Evolutionary conservation across 2,888 invertebrate species (phyloP), one percentile per base, ranked within the genome.

Genomic region (Meloe dianella): DNA sequence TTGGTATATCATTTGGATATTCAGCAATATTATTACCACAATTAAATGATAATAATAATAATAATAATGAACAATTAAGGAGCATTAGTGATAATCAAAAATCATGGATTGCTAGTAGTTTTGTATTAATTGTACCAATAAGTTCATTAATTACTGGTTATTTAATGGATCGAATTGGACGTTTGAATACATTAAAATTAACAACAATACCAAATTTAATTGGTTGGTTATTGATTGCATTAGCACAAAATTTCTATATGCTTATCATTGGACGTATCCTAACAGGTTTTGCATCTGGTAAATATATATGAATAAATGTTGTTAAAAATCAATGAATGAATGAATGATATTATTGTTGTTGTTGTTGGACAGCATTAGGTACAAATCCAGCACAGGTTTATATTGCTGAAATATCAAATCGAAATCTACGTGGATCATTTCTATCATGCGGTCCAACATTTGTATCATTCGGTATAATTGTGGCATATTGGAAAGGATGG

Each of bases 381-480:
- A 86, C 86, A 0, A 86, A 86, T 68, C 87, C 88, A 8, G 87
- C 86, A 1, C 85, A 87, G 57, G 87, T 87, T 22, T 88, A 88
- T 77, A 86, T 87, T 63, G 87, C 87, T 12, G 88, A 88, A 79
- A 85, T 87, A 0, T 86, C 87, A 0, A 79, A 86, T 38, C 86
- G 87, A 2, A 87, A 87, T 73, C 78, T 87, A 57, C 77, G 88
- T 60, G 87, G 87, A 9, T 85, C 87, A 9, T 78, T 88, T 47
- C 85, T 87, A 71, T 86, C 87, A 20, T 82, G 85, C 22, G 87
- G 86, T 7, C 87, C 87, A 1, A 85, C 86, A 6, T 81, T 86
- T 69, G 86, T 87, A 5, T 87, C 87, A 2, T 80, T 87, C 65
- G 87, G 87, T 84, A 77, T 88, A 86, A 84, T 88, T 2, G 76